These are phyloP conservation scores for Aphodius granarius DNA, from an alignment of 2,888 invertebrate genomes.

Conservation along the genomic window DNA sequence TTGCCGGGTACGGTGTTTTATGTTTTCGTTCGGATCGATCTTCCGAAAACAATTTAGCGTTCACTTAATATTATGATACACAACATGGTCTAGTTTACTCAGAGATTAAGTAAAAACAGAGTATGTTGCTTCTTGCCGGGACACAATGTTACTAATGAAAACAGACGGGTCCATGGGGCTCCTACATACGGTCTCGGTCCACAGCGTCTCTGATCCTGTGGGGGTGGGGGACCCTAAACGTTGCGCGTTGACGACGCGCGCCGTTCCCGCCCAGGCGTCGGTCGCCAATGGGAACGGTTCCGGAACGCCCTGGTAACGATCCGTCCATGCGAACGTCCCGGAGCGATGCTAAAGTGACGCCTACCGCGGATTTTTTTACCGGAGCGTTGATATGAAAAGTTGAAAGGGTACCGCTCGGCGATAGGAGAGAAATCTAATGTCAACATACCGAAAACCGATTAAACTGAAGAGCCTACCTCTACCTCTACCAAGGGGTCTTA, in stretches of 20 bases:
- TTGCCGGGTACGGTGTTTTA: no score
- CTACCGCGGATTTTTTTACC: conserved; percentile 39
- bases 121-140: conserved; percentile 57
- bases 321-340: conserved; percentile 24
- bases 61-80: conserved; percentile 76
- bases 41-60: conserved; percentile 65
- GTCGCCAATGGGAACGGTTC: conserved; percentile 36
- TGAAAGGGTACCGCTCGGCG: conserved; percentile 32
- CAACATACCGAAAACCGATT: conserved; percentile 44
- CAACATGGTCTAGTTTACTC: conserved; percentile 82
- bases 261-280: conserved; percentile 35
- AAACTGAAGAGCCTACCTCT: conserved; percentile 33
- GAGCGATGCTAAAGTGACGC: conserved; percentile 22
- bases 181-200: conserved; percentile 50
- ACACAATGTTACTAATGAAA: conserved; percentile 58
- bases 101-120: conserved; percentile 64
- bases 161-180: conserved; percentile 46
- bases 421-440: conserved; percentile 39
- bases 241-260: conserved; percentile 28
- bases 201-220: not conserved
- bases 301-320: conserved; percentile 36
- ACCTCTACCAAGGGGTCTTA: not conserved
- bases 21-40: conserved; percentile 56
- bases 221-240: conserved; percentile 43
- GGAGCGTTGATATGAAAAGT: conserved; percentile 32